phyloP scores from a whole-genome alignment of 2,113 vertebrate genomes.

The Anolis carolinensis region DNA sequence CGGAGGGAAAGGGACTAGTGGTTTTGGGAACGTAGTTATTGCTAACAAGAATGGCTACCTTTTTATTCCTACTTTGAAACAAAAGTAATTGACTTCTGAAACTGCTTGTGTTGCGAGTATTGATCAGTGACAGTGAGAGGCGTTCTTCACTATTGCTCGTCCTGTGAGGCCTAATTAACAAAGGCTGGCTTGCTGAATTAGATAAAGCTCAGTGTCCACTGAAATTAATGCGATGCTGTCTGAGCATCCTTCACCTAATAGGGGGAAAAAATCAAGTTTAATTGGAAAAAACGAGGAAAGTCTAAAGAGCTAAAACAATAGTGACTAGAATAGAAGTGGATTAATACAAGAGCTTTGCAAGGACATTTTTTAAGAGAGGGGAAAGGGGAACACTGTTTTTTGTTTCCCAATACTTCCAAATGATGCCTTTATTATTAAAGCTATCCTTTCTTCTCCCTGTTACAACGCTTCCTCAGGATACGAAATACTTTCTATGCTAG shows the following conservation, averaged over 20 bases:
- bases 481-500: not conserved
- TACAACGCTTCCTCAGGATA: not conserved
- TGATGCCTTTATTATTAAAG: not conserved
- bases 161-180: conserved; percentile 81
- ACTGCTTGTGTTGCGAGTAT: conserved; percentile 63
- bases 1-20: not conserved
- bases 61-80: conserved; percentile 59
- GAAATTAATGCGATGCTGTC: conserved; percentile 77
- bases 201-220: conserved; percentile 78
- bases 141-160: conserved; percentile 61
- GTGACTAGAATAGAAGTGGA: conserved; percentile 49
- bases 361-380: conserved; percentile 18
- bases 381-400: not conserved
- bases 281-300: conserved; percentile 60
- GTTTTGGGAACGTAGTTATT: conserved; percentile 37
- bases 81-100: conserved; percentile 69
- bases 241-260: conserved; percentile 72
- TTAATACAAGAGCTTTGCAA: conserved; percentile 63
- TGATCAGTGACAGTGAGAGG: conserved; percentile 72
- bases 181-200: conserved; percentile 80
- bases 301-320: conserved; percentile 63
- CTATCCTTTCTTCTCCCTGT: accelerated
- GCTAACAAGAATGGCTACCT: conserved; percentile 55
- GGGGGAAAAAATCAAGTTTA: conserved; percentile 68
- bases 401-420: conserved; percentile 1